These are phyloP conservation scores for Cyclophora albipunctata DNA, from an alignment of 2,888 invertebrate species.

Conservation along the genomic window DNA sequence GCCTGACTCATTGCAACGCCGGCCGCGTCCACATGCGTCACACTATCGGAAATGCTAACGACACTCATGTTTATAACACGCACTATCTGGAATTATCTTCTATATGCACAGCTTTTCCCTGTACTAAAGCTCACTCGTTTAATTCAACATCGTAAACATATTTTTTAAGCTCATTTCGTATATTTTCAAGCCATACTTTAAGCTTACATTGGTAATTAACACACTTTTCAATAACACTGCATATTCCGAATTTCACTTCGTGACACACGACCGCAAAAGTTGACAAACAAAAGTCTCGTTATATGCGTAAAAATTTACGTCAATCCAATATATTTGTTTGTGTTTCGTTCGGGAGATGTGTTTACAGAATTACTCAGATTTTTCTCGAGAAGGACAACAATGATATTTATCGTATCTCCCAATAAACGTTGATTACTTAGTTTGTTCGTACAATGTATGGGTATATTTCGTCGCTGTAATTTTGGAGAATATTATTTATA, in stretches of 20 bases:
- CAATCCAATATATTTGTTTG: conserved; percentile 16
- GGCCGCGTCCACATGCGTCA: conserved; percentile 51
- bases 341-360: conserved; percentile 19
- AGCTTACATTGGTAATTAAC: too few species aligned
- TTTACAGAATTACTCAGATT: conserved; percentile 30
- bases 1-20: conserved; percentile 52
- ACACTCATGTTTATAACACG: conserved; percentile 48
- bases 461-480: too few species aligned
- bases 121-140: too few species aligned
- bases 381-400: conserved; percentile 21
- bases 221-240: too few species aligned
- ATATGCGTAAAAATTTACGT: conserved; percentile 11
- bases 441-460: too few species aligned
- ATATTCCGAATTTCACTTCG: neutral
- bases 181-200: too few species aligned
- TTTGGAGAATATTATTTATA: too few species aligned
- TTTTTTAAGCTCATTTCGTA: too few species aligned
- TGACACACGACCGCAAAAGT: conserved; percentile 1
- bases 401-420: neutral
- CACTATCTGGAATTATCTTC: neutral
- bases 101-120: too few species aligned
- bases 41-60: conserved; percentile 68
- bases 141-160: too few species aligned
- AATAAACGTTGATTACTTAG: too few species aligned
- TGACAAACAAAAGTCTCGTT: neutral